phyloP scores from a whole-genome alignment of 92 coral and sea anemone genomes.

The Plumapathes pennacea region DNA sequence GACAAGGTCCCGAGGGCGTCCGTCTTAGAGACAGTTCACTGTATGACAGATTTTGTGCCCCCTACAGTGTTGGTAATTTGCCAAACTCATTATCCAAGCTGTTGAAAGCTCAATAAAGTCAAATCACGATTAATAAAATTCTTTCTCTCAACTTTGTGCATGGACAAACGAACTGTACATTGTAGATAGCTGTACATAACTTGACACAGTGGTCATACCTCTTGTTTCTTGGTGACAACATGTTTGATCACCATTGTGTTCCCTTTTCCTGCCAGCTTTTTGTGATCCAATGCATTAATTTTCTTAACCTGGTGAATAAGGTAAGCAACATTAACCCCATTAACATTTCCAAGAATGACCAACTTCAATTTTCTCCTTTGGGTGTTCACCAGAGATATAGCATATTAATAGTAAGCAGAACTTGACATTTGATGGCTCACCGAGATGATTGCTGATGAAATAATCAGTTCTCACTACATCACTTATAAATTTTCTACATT shows the following conservation, averaged over 20 bases:
- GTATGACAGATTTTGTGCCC: no score
- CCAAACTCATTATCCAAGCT: no score
- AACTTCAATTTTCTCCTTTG: neutral
- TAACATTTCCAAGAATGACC: neutral
- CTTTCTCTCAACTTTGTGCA: neutral
- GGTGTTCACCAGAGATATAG: neutral
- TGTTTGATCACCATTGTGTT: conserved; percentile 88
- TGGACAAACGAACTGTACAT: conserved; percentile 27
- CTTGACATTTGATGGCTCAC: no score
- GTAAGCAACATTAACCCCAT: neutral
- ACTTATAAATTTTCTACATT: neutral
- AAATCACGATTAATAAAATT: neutral
- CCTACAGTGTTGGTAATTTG: no score
- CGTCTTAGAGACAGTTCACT: no score
- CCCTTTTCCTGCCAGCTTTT: conserved; percentile 79
- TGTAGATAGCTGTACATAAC: no score
- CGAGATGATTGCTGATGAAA: neutral
- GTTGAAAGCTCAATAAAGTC: no score
- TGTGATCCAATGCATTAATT: conserved; percentile 66
- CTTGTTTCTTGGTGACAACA: conserved; percentile 79
- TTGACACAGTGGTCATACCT: no score
- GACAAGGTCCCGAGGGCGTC: no score
- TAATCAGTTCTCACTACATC: neutral
- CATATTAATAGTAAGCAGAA: neutral
- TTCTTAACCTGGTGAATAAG: conserved; percentile 72